Evolutionary conservation across 2,113 vertebrate species (phyloP).

Genomic region (Holacanthus passer): DNA sequence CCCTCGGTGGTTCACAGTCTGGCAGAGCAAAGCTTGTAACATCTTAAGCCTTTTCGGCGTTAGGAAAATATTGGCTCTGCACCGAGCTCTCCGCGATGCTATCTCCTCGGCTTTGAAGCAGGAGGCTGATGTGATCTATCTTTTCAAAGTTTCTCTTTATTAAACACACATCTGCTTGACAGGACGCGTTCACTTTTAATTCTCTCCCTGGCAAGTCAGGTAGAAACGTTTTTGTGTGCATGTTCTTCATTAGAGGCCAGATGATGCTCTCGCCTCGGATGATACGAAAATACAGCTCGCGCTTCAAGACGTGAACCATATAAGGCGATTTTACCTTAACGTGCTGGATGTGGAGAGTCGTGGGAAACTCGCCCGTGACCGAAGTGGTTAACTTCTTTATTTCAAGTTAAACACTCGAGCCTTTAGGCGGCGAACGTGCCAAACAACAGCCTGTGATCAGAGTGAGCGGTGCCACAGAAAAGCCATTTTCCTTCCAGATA

Average conservation of each 20-base stretch:
- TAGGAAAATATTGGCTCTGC: conserved; percentile 40
- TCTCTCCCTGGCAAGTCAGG: conserved; percentile 26
- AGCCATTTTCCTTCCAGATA: conserved; percentile 59
- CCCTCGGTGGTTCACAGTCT: conserved; percentile 19
- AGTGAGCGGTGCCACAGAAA: conserved; percentile 43
- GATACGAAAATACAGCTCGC: conserved; percentile 22
- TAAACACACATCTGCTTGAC: conserved; percentile 55
- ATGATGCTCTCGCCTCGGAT: background rate
- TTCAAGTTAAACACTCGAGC: conserved; percentile 69
- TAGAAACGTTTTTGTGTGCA: conserved; percentile 30
- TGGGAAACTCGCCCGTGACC: conserved; percentile 61
- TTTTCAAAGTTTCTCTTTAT: conserved; percentile 41
- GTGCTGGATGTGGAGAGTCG: conserved; percentile 29
- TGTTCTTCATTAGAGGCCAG: conserved; percentile 35
- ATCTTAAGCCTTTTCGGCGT: conserved; percentile 22
- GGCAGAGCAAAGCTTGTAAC: conserved; percentile 21
- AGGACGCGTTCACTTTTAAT: conserved; percentile 40
- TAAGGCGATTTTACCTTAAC: conserved; percentile 42
- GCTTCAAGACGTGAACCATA: conserved; percentile 13
- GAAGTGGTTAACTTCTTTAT: conserved; percentile 68
- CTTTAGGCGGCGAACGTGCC: conserved; percentile 21
- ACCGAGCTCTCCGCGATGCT: conserved; percentile 35
- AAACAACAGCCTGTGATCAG: conserved; percentile 61
- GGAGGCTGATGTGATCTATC: conserved; percentile 43
- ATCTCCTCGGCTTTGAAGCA: conserved; percentile 59